Evolutionary conservation across 53 echinoderm and acorn worm genomes (phyloP), one percentile per base, ranked within the genome.

Genomic region (Arbacia lixula): DNA sequence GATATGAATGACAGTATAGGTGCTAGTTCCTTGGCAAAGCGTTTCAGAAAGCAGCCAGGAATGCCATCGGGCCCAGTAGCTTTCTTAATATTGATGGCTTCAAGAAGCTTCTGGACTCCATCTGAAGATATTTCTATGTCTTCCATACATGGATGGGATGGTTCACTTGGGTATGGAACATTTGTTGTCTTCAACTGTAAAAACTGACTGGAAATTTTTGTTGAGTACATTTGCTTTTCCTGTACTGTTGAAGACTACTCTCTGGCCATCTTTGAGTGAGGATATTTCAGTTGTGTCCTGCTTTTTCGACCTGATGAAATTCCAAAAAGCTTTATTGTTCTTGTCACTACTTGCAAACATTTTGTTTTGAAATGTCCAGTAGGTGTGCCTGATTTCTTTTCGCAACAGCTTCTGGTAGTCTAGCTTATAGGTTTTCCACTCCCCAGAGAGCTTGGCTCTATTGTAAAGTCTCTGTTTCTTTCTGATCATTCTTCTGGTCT

Each of bases 401-500:
- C 24, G 54, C 24, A 19, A 24, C n/a, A 2, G 1, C 14, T 51
- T 17, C 2, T 14, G 14, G 51, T 51, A 51, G n/a, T n/a, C n/a
- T n/a, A n/a, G n/a, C n/a, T n/a, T n/a, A n/a, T n/a, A n/a, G 51
- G 51, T 51, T n/a, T n/a, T 51, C 51, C 51, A 51, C 51, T 51
- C 51, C n/a, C 51, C 51, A 4, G 51, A 51, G 14, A 51, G 51
- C 3, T 14, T 51, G 51, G 51, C 51, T 51, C 14, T n/a, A 51
- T 51, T 51, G 51, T 2, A 51, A 16, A 85, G 62, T 38, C 46
- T 61, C 28, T 81, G 82, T 27, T 81, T 81, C 61, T 81, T 81
- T 60, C 38, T 81, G 43, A 51, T 51, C 51, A 51, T 51, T 51
- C 51, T 51, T n/a, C 51, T 51, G 14, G 51, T n/a, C 51, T 51